These are phyloP conservation scores for Pristis pectinata DNA, from an alignment of 2,797 vertebrate genomes.

Conservation along the genomic window DNA sequence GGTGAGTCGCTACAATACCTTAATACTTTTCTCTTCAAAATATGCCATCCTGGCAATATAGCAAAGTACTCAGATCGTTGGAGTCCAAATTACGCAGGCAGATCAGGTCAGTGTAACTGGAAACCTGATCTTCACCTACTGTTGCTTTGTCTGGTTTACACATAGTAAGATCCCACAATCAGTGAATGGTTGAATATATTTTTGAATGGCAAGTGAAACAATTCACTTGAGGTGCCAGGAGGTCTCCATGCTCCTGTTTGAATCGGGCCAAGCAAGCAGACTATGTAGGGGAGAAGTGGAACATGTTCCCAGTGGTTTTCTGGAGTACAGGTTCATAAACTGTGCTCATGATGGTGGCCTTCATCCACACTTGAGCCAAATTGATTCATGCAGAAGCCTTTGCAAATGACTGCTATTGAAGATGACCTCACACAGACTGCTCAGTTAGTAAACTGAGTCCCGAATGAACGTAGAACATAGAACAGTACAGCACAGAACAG, in stretches of 20 bases:
- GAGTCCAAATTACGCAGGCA: not conserved
- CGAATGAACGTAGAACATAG: no score
- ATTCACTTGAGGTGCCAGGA: not conserved
- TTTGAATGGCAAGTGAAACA: not conserved
- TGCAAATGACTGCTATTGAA: not conserved
- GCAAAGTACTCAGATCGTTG: not conserved
- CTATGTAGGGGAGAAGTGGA: not conserved
- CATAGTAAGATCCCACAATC: not conserved
- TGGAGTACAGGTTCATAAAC: not conserved
- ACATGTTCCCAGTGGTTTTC: not conserved
- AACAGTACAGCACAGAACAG: no score
- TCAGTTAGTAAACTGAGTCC: no score
- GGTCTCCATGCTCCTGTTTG: not conserved
- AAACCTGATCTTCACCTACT: not conserved
- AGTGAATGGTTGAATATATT: not conserved
- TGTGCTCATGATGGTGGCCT: not conserved
- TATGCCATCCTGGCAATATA: not conserved
- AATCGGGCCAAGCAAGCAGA: not conserved
- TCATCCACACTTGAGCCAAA: not conserved
- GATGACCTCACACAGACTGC: not conserved
- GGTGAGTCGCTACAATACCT: no score
- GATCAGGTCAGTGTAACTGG: not conserved
- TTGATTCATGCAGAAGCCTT: not conserved
- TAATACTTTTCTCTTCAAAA: not conserved
- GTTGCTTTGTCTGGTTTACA: not conserved